These are phyloP conservation scores for Abrostola triplasia DNA, from an alignment of 2,888 invertebrate genomes.

Conservation along the genomic window DNA sequence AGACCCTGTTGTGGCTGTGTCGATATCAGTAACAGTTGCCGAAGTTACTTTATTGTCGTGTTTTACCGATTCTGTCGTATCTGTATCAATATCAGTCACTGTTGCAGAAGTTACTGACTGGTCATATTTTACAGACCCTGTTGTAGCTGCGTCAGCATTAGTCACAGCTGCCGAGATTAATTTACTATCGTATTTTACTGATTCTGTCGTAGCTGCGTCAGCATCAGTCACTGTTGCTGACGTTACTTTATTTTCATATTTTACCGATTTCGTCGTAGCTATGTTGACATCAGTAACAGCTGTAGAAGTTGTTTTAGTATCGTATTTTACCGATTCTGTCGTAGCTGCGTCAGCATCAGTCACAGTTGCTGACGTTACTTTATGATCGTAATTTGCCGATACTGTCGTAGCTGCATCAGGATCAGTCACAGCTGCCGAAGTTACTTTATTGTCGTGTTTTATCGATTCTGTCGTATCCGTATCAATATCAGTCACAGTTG, in stretches of 20 bases:
- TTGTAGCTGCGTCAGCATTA: neutral
- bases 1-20: neutral
- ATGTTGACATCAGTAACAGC: neutral
- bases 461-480: too few species aligned
- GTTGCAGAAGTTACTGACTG: neutral
- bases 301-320: neutral
- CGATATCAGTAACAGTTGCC: neutral
- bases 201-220: conserved; percentile 2
- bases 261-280: neutral
- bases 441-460: too few species aligned
- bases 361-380: neutral
- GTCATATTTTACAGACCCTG: neutral
- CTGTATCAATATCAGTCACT: neutral
- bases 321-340: conserved; percentile 9
- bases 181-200: neutral
- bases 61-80: neutral
- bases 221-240: neutral
- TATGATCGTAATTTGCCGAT: neutral
- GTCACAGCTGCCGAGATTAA: neutral
- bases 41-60: neutral
- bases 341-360: neutral
- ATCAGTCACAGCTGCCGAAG: too few species aligned
- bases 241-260: neutral
- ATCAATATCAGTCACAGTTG: too few species aligned
- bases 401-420: neutral